A percentile compares a stretch with the other conserved stretches of the same genome.
Evolutionary conservation across 2,113 vertebrate species (phyloP).

Genomic region (Crotalus tigris): DNA sequence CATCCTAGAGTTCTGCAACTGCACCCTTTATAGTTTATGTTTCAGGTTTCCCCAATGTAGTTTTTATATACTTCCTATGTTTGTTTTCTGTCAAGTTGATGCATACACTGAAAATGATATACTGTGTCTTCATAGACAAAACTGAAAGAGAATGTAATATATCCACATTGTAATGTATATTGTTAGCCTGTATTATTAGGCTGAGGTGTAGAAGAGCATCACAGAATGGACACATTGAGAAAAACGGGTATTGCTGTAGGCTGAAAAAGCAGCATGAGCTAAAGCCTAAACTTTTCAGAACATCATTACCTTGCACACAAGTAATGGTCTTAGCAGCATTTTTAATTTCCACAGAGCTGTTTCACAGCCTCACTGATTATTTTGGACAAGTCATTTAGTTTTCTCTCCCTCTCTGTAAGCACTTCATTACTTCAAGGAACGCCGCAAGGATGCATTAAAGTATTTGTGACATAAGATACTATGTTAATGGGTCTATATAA

Average conservation of each 20-base stretch:
- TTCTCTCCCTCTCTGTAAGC: slow-evolving; percentile 24
- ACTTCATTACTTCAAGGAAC: slow-evolving; percentile 21
- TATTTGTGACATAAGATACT: slow-evolving; percentile 23
- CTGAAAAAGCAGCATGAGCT: neutral
- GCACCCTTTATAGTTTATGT: neutral
- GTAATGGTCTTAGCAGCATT: neutral
- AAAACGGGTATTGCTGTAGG: neutral
- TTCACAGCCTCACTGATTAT: slow-evolving; percentile 27
- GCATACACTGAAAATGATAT: neutral
- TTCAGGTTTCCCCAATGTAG: neutral
- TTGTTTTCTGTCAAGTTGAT: neutral
- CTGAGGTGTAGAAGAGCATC: neutral
- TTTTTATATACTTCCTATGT: neutral
- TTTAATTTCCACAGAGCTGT: slow-evolving; percentile 13
- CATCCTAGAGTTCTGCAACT: neutral
- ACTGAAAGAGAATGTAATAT: neutral
- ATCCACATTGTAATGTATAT: neutral
- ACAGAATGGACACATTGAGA: neutral
- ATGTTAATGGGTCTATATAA: slow-evolving; percentile 25
- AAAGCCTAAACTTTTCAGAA: neutral
- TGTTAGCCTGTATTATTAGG: neutral
- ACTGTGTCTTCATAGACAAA: neutral
- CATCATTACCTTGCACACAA: neutral
- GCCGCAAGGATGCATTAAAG: slow-evolving; percentile 13
- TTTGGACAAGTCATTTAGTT: slow-evolving; percentile 34